Evolutionary conservation across 2,113 vertebrate genomes (phyloP).

Genomic region (Sturnira hondurensis): DNA sequence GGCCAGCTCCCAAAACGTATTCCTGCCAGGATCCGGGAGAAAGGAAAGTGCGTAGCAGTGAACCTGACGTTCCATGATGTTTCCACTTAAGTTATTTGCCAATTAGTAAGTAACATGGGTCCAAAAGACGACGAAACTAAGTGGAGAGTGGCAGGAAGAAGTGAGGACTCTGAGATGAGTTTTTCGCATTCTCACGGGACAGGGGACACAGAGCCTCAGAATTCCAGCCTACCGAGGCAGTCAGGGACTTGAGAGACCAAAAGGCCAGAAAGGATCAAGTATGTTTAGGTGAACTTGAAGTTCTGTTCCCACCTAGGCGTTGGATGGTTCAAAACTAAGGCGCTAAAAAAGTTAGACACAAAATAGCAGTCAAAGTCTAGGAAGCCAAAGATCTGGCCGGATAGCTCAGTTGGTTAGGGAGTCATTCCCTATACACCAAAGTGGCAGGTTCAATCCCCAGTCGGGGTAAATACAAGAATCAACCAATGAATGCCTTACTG

Average conservation of each 20-base stretch:
- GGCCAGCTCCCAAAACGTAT: background rate
- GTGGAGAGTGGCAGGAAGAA: background rate
- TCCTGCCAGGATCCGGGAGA: background rate
- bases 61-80: background rate
- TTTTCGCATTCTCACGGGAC: background rate
- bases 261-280: background rate
- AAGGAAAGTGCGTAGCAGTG: accelerated
- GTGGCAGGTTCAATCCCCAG: no score
- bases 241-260: background rate
- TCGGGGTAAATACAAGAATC: no score
- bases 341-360: background rate
- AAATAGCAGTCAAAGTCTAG: background rate
- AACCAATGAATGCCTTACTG: no score
- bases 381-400: background rate
- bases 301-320: background rate
- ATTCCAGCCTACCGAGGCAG: background rate
- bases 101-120: background rate
- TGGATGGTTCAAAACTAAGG: background rate
- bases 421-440: no score
- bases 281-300: background rate
- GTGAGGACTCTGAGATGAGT: background rate
- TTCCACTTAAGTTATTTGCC: background rate
- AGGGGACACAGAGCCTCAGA: background rate
- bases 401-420: no score
- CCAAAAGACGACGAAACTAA: background rate